Base-by-base conservation (phyloP, 2,888 invertebrate genomes). In the Prenolepis imparis region DNA sequence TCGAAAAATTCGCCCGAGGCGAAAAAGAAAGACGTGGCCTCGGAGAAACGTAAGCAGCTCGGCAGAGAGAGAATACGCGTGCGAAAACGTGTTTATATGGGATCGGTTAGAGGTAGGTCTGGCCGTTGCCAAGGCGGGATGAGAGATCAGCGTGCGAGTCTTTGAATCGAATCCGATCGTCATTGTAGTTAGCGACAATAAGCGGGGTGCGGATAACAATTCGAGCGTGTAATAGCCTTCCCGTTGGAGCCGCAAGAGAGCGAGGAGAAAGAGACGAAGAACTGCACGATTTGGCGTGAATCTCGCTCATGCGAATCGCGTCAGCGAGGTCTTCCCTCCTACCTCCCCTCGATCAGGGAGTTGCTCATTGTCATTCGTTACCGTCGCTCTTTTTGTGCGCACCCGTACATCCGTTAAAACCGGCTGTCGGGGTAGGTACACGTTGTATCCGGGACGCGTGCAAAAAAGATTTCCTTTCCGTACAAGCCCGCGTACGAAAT, bases 291-390 rank as follows among this genome's bases (percentile, higher is more conserved):
- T 85, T 70, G 66, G 70, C 81, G 86, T 61, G 82, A 73, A 88
- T 90, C 84, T 87, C 86, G 86, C 59, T 81, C 86, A 86, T 85
- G 86, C 84, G 77, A 88, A 90, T 88, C 84, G 85, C 84, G 85
- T 86, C 84, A 61, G 59, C 24, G 12, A 36, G 41, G 64, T 8
- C n/a, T n/a, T 52, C n/a, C n/a, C 52, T 52, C 48, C 48, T 44
- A 4, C 36, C 44, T 52, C 8, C 66, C 32, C 57, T 44, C n/a
- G 48, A 36, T 44, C 61, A 12, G 36, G 66, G 73, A 61, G 61
- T 52, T 70, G 44, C 74, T 81, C 84, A 90, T 86, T 88, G 89
- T 90, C 89, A 86, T 89, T 90, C 81, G 81, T 75, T 80, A 72
- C 64, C 66, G 74, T 63, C 48, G 48, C 39, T 59, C 75, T 80